Percentiles rank a stretch among this genome's conserved stretches.
Conservation (phyloP, 2,797 vertebrate genomes). For the Hirundo rustica region DNA sequence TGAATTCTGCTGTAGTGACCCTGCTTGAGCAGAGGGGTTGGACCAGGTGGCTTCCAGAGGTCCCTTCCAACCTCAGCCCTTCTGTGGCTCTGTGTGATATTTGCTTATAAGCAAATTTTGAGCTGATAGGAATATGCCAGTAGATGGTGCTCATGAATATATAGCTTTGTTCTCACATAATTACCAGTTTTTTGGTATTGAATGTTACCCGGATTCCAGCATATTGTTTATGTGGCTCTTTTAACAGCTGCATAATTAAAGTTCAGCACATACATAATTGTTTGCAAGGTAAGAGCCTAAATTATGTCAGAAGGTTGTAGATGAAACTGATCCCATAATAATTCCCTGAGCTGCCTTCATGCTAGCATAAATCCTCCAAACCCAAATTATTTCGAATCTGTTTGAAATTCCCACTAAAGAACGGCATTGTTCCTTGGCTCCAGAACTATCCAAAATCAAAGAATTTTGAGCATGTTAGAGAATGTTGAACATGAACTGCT, state of each 20-base stretch:
- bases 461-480: not conserved
- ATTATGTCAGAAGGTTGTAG: not conserved
- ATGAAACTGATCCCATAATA: not conserved
- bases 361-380: not conserved
- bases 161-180: not conserved
- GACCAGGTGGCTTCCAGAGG: not conserved
- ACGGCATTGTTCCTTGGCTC: not conserved
- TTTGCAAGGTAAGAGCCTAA: not conserved
- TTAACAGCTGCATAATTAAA: not conserved
- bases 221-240: not conserved
- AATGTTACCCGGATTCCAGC: not conserved
- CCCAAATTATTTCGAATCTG: not conserved
- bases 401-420: not conserved
- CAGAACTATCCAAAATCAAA: constrained; percentile 7
- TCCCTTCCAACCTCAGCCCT: not conserved
- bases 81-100: not conserved
- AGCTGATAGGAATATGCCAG: not conserved
- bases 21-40: not conserved
- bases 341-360: not conserved
- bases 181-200: not conserved
- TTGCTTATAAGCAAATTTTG: not conserved
- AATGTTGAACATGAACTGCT: constrained; percentile 12
- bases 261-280: not conserved
- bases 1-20: not conserved
- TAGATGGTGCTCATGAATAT: constrained; percentile 4